Evolutionary conservation across 2,113 vertebrate genomes (phyloP), one percentile per base, ranked within the genome.

Genomic region (Lepidothrix coronata): DNA sequence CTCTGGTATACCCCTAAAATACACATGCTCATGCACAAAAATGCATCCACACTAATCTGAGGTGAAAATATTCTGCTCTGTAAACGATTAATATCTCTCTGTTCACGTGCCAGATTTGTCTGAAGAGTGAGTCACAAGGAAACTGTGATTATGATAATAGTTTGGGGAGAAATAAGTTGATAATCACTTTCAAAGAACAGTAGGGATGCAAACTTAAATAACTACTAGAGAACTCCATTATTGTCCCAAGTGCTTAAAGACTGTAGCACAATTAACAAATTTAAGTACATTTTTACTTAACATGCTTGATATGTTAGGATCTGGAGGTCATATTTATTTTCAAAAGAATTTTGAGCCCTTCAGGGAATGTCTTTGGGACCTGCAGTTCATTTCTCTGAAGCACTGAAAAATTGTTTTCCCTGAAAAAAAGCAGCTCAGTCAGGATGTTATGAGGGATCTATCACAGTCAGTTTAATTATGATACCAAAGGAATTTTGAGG

Each of bases 151-250:
- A 10, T 51, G 27, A 5, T 41, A 63, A 49, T 12, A 57, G 9
- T 92, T 89, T 71, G 35, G 52, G 86, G 33, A 95, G 18, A 92
- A 94, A 58, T 85, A 77, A 52, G 44, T n/a, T 88, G 33, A 76
- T 80, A 68, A 90, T 78, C 54, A 14, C 48, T 90, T 92, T 84
- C 11, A 94, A 95, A 83, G 37, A 63, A 28, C 46, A 62, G 23
- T 57, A 80, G n/a, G 30, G 14, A 67, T 74, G 71, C 54, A 81
- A 35, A 46, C 15, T 76, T 88, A 76, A 87, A 25, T 85, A 86
- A 66, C 43, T 85, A 3, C 62, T 91, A 31, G 75, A 84, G 82
- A 93, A 57, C 65, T 79, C 59, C n/a, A 52, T 18, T 35, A 10
- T 35, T 83, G 52, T 88, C 14, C 70, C 61, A 49, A 74, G 14